Percentiles rank a stretch among this genome's conserved stretches.
phyloP scores from a whole-genome alignment of 2,113 vertebrate species.

The Otis tarda region DNA sequence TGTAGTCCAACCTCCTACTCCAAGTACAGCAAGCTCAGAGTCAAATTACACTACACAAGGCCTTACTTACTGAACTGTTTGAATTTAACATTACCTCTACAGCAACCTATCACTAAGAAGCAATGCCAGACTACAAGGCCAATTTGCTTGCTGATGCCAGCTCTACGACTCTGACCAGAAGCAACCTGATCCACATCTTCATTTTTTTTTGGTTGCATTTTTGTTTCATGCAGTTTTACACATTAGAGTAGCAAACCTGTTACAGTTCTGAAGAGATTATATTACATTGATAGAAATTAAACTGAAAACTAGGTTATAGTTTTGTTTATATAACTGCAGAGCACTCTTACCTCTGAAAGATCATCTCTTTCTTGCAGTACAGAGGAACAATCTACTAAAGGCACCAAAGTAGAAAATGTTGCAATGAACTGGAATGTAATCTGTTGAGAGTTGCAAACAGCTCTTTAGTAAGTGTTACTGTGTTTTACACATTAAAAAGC shows the following conservation, averaged over 20 bases:
- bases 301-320: neutral
- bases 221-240: accelerated
- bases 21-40: neutral
- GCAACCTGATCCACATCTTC: neutral
- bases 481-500: neutral
- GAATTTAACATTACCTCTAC: neutral
- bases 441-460: conserved; percentile 72
- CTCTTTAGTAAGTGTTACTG: neutral
- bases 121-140: neutral
- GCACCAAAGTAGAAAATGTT: conserved; percentile 98
- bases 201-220: neutral
- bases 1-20: neutral
- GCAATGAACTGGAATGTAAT: conserved; percentile 99
- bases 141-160: neutral
- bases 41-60: neutral
- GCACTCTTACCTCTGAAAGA: conserved; percentile 87
- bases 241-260: neutral
- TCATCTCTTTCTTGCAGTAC: conserved; percentile 90
- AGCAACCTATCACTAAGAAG: neutral
- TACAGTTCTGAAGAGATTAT: neutral
- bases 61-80: neutral
- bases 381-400: conserved; percentile 99
- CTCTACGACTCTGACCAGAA: neutral
- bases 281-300: neutral
- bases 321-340: neutral